These are phyloP conservation scores for Coecobrya sp. DNA, from an alignment of 2,888 invertebrate species.

Conservation along the genomic window DNA sequence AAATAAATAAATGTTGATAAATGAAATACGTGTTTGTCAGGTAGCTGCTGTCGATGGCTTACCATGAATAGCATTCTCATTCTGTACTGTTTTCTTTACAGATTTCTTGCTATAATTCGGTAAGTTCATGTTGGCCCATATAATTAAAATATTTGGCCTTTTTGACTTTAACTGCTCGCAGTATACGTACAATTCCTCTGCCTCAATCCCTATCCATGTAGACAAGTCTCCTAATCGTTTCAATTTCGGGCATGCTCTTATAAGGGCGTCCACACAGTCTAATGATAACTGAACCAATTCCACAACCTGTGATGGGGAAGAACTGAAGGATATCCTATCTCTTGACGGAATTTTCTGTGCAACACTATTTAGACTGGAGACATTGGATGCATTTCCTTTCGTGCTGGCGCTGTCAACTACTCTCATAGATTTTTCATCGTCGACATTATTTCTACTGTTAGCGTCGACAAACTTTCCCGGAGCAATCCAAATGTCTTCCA, in stretches of 20 bases:
- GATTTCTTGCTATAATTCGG: conserved; percentile 55
- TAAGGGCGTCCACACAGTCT: conserved; percentile 47
- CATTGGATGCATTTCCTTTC: background rate
- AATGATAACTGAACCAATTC: conserved; percentile 79
- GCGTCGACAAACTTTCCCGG: conserved; percentile 67
- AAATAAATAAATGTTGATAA: no score
- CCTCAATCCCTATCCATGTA: conserved; percentile 73
- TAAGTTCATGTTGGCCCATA: conserved; percentile 80
- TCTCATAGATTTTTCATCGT: background rate
- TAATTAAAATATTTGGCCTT: conserved; percentile 61
- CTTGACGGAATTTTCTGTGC: background rate
- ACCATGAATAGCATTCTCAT: background rate
- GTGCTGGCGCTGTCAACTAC: background rate
- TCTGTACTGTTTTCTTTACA: conserved; percentile 1
- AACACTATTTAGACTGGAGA: background rate
- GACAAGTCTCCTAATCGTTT: conserved; percentile 80
- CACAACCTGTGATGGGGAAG: background rate
- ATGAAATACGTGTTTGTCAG: no score
- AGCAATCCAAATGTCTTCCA: conserved; percentile 84
- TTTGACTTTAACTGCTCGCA: conserved; percentile 66
- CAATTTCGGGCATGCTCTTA: conserved; percentile 71
- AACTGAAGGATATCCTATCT: background rate
- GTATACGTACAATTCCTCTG: conserved; percentile 64
- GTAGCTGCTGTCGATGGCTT: background rate
- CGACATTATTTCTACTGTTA: background rate